Percentiles rank a stretch among this genome's conserved stretches.
phyloP scores from a whole-genome alignment of 2,797 vertebrate species.

The Furcifer pardalis region DNA sequence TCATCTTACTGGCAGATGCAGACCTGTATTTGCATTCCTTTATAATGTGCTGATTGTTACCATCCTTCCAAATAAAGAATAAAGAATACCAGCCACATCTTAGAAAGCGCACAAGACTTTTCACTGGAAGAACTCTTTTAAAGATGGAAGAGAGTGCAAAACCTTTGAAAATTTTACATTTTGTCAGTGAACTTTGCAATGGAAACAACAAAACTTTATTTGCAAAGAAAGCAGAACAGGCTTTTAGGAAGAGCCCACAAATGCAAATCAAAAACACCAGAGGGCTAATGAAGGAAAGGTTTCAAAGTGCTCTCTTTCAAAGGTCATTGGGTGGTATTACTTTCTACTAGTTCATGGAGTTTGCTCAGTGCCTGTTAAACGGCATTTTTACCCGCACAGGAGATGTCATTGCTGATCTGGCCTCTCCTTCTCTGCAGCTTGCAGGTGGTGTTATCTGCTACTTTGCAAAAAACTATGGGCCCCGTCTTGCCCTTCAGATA shows the following conservation, averaged over 20 bases:
- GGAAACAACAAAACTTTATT: not conserved
- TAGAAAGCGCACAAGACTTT: not conserved
- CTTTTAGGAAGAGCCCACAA: constrained; percentile 10
- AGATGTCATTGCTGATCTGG: constrained; percentile 35
- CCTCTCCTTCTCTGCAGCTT: constrained; percentile 43
- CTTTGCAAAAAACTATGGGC: constrained; percentile 25
- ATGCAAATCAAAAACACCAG: not conserved
- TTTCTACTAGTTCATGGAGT: constrained; percentile 3
- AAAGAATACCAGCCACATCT: not conserved
- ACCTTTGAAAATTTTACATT: not conserved
- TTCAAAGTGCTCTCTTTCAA: constrained; percentile 21
- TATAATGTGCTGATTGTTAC: not conserved
- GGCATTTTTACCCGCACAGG: constrained; percentile 40
- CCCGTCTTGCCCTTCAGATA: constrained; percentile 59
- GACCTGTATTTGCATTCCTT: not conserved
- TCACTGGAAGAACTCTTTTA: not conserved
- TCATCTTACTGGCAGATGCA: not conserved
- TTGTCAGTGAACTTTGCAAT: constrained; percentile 3
- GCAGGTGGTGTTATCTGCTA: constrained; percentile 13
- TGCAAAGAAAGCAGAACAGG: not conserved
- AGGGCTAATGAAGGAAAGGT: constrained; percentile 2
- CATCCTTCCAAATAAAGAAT: not conserved
- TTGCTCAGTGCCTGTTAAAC: constrained; percentile 13
- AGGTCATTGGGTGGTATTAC: constrained; percentile 8
- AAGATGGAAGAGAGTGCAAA: not conserved